These are phyloP conservation scores for Ormyrus pomaceus DNA, from an alignment of 2,888 invertebrate species.

Conservation along the genomic window DNA sequence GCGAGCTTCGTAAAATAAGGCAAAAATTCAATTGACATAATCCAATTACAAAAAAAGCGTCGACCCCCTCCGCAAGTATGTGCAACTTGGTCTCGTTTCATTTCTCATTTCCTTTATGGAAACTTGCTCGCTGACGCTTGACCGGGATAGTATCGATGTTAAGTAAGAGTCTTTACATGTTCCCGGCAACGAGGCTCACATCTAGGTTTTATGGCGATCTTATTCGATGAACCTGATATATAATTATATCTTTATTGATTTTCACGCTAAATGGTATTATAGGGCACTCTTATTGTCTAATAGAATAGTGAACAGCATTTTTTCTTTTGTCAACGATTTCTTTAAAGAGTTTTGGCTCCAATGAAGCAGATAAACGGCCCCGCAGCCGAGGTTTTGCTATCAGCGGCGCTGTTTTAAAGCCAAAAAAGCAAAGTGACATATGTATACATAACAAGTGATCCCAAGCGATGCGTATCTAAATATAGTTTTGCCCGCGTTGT, in stretches of 20 bases:
- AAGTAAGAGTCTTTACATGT: slow-evolving; percentile 37
- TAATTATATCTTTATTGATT: background rate
- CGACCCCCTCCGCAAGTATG: slow-evolving; percentile 20
- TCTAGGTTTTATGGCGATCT: background rate
- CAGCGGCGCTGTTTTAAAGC: too few species aligned
- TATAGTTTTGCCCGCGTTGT: slow-evolving; percentile 27
- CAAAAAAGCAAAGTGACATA: too few species aligned
- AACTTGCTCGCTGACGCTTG: slow-evolving; percentile 35
- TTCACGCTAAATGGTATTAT: too few species aligned
- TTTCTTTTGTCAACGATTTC: too few species aligned
- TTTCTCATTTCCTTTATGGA: slow-evolving; percentile 52
- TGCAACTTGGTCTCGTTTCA: slow-evolving; percentile 46
- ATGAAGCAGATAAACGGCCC: too few species aligned
- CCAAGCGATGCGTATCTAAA: slow-evolving; percentile 15
- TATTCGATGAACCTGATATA: background rate
- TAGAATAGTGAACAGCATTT: too few species aligned
- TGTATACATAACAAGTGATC: background rate
- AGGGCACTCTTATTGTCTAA: too few species aligned
- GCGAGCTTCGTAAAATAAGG: background rate
- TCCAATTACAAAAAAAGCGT: slow-evolving; percentile 16
- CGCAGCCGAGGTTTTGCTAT: too few species aligned
- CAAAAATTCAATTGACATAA: slow-evolving; percentile 16
- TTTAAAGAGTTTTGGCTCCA: too few species aligned
- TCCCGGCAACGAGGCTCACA: background rate
- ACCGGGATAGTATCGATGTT: slow-evolving; percentile 1